Evolutionary conservation across 2,888 invertebrate genomes (phyloP).

Genomic region (Drosophila cracens): DNA sequence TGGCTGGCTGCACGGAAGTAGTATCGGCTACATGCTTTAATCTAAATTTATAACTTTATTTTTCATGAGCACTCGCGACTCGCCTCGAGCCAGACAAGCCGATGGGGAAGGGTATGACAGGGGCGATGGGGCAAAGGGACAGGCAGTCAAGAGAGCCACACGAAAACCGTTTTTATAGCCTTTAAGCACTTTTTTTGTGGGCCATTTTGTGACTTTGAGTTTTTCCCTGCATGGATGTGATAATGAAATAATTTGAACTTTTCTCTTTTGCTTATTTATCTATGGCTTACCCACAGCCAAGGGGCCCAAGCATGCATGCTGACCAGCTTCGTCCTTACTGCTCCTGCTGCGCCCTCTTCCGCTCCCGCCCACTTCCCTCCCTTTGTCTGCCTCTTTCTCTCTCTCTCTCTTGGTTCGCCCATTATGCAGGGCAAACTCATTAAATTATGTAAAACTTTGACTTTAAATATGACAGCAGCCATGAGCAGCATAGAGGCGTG

Average conservation of each 20-base stretch:
- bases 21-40: conserved; percentile 67
- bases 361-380: neutral
- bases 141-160: neutral
- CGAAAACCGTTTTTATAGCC: conserved; percentile 46
- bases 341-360: neutral
- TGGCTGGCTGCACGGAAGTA: conserved; percentile 24
- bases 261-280: conserved; percentile 53
- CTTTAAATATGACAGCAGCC: conserved; percentile 70
- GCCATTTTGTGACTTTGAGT: conserved; percentile 38
- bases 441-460: conserved; percentile 79
- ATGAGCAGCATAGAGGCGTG: conserved; percentile 5
- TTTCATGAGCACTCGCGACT: conserved; percentile 55
- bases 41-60: conserved; percentile 80
- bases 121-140: rapidly evolving
- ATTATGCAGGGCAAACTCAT: conserved; percentile 65
- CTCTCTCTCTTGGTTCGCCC: conserved; percentile 9
- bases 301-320: neutral
- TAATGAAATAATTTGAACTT: conserved; percentile 81
- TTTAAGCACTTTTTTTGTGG: conserved; percentile 46
- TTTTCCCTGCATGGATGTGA: conserved; percentile 70
- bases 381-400: too few species aligned
- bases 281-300: conserved; percentile 43
- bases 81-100: conserved; percentile 3
- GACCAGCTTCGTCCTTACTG: conserved; percentile 16
- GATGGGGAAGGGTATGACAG: too few species aligned